These are phyloP conservation scores for Oryzias sinensis DNA, from an alignment of 2,797 vertebrate species.

Conservation along the genomic window DNA sequence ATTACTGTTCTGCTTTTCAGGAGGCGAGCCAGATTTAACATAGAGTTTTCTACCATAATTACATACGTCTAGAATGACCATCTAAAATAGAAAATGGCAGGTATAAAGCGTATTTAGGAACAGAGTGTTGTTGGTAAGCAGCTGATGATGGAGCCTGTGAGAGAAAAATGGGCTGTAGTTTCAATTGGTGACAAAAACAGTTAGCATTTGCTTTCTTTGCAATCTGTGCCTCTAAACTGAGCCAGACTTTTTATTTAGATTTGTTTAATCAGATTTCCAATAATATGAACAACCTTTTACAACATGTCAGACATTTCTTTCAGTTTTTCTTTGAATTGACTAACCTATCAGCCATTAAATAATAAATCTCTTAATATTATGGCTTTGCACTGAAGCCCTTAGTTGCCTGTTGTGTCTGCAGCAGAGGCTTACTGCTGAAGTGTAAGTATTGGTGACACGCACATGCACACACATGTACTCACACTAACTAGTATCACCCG, in stretches of 20 bases:
- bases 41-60: constrained; percentile 74
- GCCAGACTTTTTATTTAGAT: too few species aligned
- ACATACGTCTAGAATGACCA: constrained; percentile 59
- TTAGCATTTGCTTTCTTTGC: constrained; percentile 14
- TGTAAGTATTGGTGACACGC: constrained; percentile 10
- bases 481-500: constrained; percentile 63
- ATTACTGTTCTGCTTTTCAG: constrained; percentile 64
- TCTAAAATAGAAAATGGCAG: constrained; percentile 66
- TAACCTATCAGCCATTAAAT: too few species aligned
- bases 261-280: too few species aligned
- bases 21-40: constrained; percentile 71
- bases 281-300: too few species aligned
- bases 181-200: constrained; percentile 1
- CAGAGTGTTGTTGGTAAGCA: constrained; percentile 43
- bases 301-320: too few species aligned
- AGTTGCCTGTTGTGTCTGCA: constrained; percentile 33
- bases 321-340: background rate
- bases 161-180: constrained; percentile 20
- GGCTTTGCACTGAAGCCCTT: constrained; percentile 21
- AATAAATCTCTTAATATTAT: constrained; percentile 25
- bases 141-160: constrained; percentile 12
- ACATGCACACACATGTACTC: background rate
- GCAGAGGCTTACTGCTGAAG: constrained; percentile 30
- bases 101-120: constrained; percentile 66
- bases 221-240: background rate